Base-by-base conservation (phyloP, 1,140 invertebrate genomes). In the Delia radicum region DNA sequence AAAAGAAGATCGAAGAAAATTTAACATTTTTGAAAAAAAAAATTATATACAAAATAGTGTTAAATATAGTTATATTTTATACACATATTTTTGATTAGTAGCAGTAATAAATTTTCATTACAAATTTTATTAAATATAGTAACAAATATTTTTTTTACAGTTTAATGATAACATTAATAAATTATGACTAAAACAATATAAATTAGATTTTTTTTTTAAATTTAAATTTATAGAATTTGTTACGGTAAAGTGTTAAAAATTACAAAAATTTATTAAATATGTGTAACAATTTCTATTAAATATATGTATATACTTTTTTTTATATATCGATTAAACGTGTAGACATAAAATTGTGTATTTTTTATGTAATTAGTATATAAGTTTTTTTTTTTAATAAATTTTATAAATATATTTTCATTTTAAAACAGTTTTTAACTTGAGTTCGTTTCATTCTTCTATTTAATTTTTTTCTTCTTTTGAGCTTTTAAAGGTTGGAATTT, bases 401-500 rank as follows among this genome's bases (percentile, higher is more conserved):
- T 15, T 73, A 29, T 73, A 28, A 31, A 26, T 73, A 72, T 42
- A n/a, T 73, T 73, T 73, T 69, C 18, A 27, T 65, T 69, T 69
- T 69, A 69, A 69, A 69, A 69, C 65, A 69, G 65, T 69, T 69
- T 69, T 69, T 10, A 69, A 69, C 65, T 69, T 69, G 65, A 69
- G 65, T 69, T 69, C 65, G 65, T 69, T 69, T 69, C 65, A 24
- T 69, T 28, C 18, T 67, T 69, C n/a, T 42, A 2, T 69, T 69
- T 2, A 2, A 69, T 37, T 21, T 69, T 37, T 24, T 31, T 67
- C 3, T 8, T 69, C 8, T 21, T 37, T 69, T 67, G 63, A 67
- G 63, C 63, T 67, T 69, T 37, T 21, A 21, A 55, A 28, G 65
- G 7, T 67, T 67, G 18, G 29, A 31, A n/a, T n/a, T n/a, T n/a